Conservation (phyloP, 2,113 vertebrate genomes). For the Dermatemys mawii region DNA sequence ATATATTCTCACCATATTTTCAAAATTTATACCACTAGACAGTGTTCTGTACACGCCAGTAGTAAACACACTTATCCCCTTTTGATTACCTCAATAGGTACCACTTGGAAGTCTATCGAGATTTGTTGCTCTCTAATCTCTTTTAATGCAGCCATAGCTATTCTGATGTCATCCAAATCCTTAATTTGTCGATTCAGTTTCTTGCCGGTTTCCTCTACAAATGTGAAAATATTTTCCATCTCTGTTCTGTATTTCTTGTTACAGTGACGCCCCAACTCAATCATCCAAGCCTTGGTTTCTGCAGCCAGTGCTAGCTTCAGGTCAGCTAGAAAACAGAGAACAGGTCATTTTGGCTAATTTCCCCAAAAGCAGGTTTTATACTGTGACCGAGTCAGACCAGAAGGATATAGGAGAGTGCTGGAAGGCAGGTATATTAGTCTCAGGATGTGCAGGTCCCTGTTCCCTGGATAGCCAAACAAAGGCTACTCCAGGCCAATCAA, state of each 20-base stretch:
- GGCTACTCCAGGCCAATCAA: too few species aligned
- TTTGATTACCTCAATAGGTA: slow-evolving; percentile 89
- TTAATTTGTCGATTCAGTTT: slow-evolving; percentile 89
- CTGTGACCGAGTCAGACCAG: too few species aligned
- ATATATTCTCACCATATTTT: not conserved
- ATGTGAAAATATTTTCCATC: slow-evolving; percentile 91
- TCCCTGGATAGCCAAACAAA: too few species aligned
- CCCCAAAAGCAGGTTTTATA: not conserved
- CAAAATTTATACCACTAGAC: not conserved
- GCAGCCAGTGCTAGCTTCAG: slow-evolving; percentile 88
- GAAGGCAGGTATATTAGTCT: too few species aligned
- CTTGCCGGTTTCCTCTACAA: slow-evolving; percentile 90
- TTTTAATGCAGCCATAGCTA: slow-evolving; percentile 89
- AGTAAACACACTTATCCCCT: not conserved
- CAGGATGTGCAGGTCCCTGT: too few species aligned
- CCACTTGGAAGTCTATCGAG: slow-evolving; percentile 89
- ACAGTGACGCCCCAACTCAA: slow-evolving; percentile 86
- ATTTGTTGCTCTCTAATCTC: slow-evolving; percentile 92
- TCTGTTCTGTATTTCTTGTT: slow-evolving; percentile 89
- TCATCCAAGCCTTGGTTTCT: slow-evolving; percentile 93
- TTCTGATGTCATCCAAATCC: slow-evolving; percentile 94
- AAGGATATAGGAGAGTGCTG: too few species aligned
- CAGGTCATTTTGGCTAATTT: not conserved
- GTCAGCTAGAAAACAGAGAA: slow-evolving; percentile 77
- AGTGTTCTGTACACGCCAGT: not conserved